These are phyloP conservation scores for Huso huso DNA, from an alignment of 2,797 vertebrate species.

Conservation along the genomic window DNA sequence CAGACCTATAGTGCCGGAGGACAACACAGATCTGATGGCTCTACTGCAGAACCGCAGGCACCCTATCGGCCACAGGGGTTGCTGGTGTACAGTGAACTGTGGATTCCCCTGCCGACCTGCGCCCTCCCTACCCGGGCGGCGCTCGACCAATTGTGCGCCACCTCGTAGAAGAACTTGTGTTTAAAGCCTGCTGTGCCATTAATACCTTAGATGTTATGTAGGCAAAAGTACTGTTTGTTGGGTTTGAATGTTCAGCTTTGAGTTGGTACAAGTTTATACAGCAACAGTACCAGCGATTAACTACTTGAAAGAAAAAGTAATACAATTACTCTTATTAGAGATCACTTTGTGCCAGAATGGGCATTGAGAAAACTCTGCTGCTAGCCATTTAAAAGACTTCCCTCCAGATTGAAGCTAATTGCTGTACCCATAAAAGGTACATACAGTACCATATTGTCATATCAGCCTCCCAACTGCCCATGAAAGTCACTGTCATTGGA, in stretches of 20 bases:
- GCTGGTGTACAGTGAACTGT: no score
- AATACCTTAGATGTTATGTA: constrained; percentile 31
- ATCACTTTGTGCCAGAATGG: constrained; percentile 33
- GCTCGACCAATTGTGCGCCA: no score
- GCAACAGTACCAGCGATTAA: constrained; percentile 14
- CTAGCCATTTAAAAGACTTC: constrained; percentile 35
- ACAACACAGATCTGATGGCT: no score
- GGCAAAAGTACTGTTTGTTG: constrained; percentile 19
- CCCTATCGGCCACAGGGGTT: no score
- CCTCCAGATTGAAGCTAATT: constrained; percentile 14
- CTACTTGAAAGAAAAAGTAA: constrained; percentile 17
- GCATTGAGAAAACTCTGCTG: constrained; percentile 32
- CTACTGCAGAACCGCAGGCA: no score
- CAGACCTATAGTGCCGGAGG: no score
- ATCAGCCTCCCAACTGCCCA: no score
- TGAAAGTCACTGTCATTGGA: no score
- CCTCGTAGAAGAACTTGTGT: no score
- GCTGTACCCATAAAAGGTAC: constrained; percentile 44
- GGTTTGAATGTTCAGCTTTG: constrained; percentile 19
- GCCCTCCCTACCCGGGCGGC: no score
- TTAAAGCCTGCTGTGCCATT: constrained; percentile 9
- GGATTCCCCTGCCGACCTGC: no score
- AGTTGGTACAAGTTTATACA: constrained; percentile 20
- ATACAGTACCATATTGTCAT: constrained; percentile 1
- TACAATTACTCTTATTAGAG: constrained; percentile 52